Conservation (phyloP, 2,113 vertebrate genomes). For the Engystomops pustulosus region DNA sequence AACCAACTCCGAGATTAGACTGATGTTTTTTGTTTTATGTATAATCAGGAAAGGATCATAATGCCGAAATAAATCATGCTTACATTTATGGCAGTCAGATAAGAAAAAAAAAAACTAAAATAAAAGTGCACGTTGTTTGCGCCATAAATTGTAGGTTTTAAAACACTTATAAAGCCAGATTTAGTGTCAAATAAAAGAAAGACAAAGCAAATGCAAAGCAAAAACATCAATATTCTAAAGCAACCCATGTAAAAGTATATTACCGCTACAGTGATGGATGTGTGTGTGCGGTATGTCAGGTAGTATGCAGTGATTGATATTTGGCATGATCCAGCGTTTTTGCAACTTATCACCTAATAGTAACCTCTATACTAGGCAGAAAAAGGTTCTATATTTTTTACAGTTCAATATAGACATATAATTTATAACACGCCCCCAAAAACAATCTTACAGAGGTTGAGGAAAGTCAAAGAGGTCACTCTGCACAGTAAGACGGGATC, state of each 20-base stretch:
- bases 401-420: too few relatives aligned
- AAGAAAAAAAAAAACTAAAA: slow-evolving; percentile 15
- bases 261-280: background rate
- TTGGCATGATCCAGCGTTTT: too few relatives aligned
- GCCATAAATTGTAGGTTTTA: slow-evolving; percentile 10
- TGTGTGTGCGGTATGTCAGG: too few relatives aligned
- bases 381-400: too few relatives aligned
- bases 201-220: background rate
- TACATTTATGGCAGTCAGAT: slow-evolving; percentile 42
- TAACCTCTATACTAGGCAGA: too few relatives aligned
- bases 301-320: too few relatives aligned
- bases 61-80: slow-evolving; percentile 56
- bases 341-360: too few relatives aligned
- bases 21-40: slow-evolving; percentile 62
- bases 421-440: too few relatives aligned
- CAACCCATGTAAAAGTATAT: background rate
- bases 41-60: slow-evolving; percentile 61
- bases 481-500: too few relatives aligned
- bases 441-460: too few relatives aligned
- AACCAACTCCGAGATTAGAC: slow-evolving; percentile 66
- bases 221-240: background rate
- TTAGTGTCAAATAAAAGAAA: slow-evolving; percentile 12
- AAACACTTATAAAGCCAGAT: slow-evolving; percentile 33
- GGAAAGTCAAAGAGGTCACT: too few relatives aligned
- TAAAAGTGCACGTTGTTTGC: slow-evolving; percentile 34